Evolutionary conservation across 2,113 vertebrate species (phyloP).

Genomic region (Limnothrissa miodon): DNA sequence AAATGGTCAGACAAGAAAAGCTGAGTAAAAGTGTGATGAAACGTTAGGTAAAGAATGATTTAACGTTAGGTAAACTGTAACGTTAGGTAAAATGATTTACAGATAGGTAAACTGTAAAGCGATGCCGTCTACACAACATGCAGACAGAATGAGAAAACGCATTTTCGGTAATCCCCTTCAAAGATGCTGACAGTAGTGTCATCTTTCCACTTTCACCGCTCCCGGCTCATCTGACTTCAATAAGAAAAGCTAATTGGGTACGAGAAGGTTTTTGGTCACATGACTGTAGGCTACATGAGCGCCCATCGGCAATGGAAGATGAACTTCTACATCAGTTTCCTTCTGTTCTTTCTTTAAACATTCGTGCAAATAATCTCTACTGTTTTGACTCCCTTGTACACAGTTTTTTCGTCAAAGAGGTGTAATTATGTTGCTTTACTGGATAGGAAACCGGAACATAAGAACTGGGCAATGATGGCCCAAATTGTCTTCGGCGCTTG

Average conservation of each 20-base stretch:
- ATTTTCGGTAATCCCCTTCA: background rate
- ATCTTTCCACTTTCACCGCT: background rate
- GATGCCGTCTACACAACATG: background rate
- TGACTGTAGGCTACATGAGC: constrained; percentile 45
- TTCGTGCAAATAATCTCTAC: too few species aligned
- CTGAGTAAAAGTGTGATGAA: too few species aligned
- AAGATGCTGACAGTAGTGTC: background rate
- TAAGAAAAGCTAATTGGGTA: constrained; percentile 45
- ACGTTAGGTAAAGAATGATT: too few species aligned
- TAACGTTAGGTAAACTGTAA: too few species aligned
- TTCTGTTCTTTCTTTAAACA: too few species aligned
- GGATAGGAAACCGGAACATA: too few species aligned
- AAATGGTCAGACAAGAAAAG: too few species aligned
- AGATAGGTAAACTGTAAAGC: too few species aligned
- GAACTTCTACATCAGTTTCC: background rate
- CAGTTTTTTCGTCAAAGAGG: background rate
- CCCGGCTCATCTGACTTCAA: constrained; percentile 43
- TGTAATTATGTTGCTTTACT: background rate
- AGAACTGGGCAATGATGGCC: background rate
- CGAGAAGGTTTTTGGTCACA: constrained; percentile 54
- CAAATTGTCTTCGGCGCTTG: background rate
- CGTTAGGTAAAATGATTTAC: too few species aligned
- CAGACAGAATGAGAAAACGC: background rate
- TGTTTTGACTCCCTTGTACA: background rate
- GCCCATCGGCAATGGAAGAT: background rate